A percentile compares a stretch with the other conserved stretches of the same genome.
Evolutionary conservation across 35 echinoderm and acorn worm genomes (phyloP).

Genomic region (Ophiothrix spiculata): DNA sequence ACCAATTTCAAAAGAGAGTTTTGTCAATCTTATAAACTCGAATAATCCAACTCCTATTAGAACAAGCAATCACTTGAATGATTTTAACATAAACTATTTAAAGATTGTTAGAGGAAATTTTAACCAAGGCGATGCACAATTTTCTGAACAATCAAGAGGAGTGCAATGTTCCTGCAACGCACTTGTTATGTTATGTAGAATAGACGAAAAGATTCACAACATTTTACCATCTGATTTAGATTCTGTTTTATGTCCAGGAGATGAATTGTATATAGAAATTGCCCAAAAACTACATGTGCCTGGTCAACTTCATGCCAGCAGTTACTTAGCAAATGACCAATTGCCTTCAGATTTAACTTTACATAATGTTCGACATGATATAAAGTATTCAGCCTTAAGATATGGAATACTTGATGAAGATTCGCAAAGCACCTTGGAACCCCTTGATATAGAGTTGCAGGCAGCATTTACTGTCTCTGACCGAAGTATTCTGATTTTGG

Average conservation of each 20-base stretch:
- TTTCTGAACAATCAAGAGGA: not conserved
- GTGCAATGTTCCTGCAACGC: not conserved
- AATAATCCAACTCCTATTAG: too few relatives aligned
- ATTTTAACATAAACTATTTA: not conserved
- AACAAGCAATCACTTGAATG: not conserved
- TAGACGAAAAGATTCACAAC: not conserved
- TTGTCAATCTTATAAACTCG: too few relatives aligned
- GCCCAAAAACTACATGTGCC: not conserved
- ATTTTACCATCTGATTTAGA: not conserved
- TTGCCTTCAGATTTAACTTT: not conserved
- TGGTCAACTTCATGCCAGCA: too few relatives aligned
- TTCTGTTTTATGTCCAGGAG: not conserved
- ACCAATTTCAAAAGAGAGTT: too few relatives aligned
- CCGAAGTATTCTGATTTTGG: not conserved
- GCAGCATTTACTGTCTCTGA: conserved; percentile 4
- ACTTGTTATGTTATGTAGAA: too few relatives aligned
- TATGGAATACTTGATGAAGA: not conserved
- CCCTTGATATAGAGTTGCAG: too few relatives aligned
- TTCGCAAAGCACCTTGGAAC: too few relatives aligned
- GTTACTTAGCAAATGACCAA: not conserved
- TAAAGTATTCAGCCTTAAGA: not conserved
- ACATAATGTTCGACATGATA: not conserved
- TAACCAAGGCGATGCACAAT: not conserved
- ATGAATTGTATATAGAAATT: not conserved
- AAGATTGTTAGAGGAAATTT: not conserved